These are phyloP conservation scores for Laspeyria flexula DNA, from an alignment of 2,888 invertebrate species.

Conservation along the genomic window DNA sequence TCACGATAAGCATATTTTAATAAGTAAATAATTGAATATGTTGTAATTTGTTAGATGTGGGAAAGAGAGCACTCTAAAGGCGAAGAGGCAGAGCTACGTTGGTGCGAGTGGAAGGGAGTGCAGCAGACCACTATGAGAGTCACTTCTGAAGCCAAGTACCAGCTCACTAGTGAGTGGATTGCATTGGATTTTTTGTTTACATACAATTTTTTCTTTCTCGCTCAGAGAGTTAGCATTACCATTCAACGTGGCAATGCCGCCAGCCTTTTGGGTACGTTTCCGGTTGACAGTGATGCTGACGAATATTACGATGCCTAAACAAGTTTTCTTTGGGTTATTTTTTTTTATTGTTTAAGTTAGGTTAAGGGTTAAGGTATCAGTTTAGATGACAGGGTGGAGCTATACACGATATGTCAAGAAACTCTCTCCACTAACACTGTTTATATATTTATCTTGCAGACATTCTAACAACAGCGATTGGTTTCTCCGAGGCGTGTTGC, in stretches of 20 bases:
- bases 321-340: too few species aligned
- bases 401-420: too few species aligned
- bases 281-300: too few species aligned
- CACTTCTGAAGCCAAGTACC: constrained; percentile 95
- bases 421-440: too few species aligned
- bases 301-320: too few species aligned
- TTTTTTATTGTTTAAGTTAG: too few species aligned
- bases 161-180: constrained; percentile 77
- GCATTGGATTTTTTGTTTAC: not conserved
- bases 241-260: too few species aligned
- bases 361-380: too few species aligned
- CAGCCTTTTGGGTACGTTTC: too few species aligned
- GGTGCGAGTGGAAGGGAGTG: constrained; percentile 97
- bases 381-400: too few species aligned
- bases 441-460: constrained; percentile 83
- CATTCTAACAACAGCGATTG: constrained; percentile 88
- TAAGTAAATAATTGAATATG: not conserved
- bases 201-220: not conserved
- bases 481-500: constrained; percentile 96
- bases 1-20: not conserved
- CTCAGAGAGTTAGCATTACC: too few species aligned
- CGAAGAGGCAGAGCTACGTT: constrained; percentile 91
- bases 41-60: constrained; percentile 85
- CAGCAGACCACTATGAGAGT: constrained; percentile 95
- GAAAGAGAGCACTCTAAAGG: constrained; percentile 89